Base-by-base conservation (phyloP, 2,797 vertebrate species). In the Iguana delicatissima region DNA sequence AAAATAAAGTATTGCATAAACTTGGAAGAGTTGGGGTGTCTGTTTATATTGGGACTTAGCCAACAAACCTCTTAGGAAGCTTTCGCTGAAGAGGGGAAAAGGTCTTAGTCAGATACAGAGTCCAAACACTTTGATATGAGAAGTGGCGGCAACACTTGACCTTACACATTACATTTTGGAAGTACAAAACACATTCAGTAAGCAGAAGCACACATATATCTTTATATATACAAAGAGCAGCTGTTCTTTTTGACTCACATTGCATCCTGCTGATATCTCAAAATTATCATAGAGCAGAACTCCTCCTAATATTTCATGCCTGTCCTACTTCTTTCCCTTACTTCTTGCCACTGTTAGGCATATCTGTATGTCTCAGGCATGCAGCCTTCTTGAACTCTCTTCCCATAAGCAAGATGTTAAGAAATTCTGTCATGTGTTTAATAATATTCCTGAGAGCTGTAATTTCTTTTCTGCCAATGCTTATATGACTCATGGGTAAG, bases 1-100 rank as follows among this genome's bases (percentile, higher is more conserved):
- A 38, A 64, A 85, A 52, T 77, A 38, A 77, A 64, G 76, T 35
- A 16, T 52, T 85, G 12, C 52, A 26, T n/a, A 38, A 87, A 84
- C 55, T 67, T 90, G 69, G n/a, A 76, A 26, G 29, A 1, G 14
- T 81, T 46, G 32, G 38, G 3, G 29, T 90, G 87, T 94, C 87
- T 64, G 57, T 4, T 5, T 38, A 16, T 74, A 13, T 35, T 16
- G 4, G 38, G 9, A 57, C 62, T 62, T 32, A 38, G 46, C 57
- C 57, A 67, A n/a, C 35, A n/a, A 55, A 14, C 57, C 5, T 88
- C 20, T 13, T 38, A 46, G 38, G 29, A n/a, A 62, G 38, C 42
- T 86, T 86, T 86, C 26, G 50, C 20, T 52, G 13, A 77, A 57
- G 64, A 88, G 10, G 50, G 10, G 16, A 22, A 24, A 35, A 82